These are phyloP conservation scores for Falco rusticolus DNA, from an alignment of 2,797 vertebrate genomes.

Conservation along the genomic window DNA sequence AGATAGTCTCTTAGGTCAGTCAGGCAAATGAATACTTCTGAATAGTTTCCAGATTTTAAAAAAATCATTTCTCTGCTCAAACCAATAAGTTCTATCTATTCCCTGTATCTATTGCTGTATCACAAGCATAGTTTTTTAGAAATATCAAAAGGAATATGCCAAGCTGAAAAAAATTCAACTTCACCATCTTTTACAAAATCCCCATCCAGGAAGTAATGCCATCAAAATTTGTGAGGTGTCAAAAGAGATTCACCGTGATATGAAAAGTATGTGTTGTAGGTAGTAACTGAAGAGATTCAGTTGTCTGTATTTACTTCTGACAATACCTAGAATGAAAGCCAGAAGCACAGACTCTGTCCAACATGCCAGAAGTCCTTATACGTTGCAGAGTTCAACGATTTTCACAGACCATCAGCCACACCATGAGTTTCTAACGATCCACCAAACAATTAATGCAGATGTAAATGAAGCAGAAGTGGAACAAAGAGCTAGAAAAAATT, in stretches of 20 bases:
- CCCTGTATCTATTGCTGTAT: background rate
- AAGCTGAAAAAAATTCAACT: background rate
- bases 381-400: background rate
- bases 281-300: background rate
- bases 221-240: background rate
- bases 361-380: background rate
- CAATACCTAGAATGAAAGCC: background rate
- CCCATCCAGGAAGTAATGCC: background rate
- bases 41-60: background rate
- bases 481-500: background rate
- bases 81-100: background rate
- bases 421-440: background rate
- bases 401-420: background rate
- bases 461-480: background rate
- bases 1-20: background rate
- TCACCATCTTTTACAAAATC: background rate
- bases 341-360: background rate
- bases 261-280: background rate
- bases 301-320: background rate
- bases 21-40: background rate
- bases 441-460: background rate
- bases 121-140: background rate
- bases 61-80: background rate
- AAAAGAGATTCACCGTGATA: background rate
- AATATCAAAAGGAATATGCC: background rate